Base-by-base conservation (phyloP, 2,797 vertebrate genomes). In the Gobio occitaniae region DNA sequence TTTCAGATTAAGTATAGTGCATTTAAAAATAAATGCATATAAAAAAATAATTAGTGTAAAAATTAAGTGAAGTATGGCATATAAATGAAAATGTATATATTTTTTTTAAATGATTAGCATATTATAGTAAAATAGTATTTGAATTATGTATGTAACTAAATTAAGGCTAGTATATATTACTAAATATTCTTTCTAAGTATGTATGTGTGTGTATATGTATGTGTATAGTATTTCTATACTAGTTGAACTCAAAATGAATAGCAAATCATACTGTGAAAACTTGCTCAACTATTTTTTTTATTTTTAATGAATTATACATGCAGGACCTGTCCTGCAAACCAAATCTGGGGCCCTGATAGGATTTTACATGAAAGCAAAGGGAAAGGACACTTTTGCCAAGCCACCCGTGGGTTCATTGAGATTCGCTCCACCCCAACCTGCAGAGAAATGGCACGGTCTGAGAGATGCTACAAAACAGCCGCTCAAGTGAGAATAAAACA, bases 401-500 rank as follows among this genome's bases (percentile, higher is more conserved):
- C 92, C 97, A 4, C 97, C 96, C 0, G 75, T 97, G 66, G 97
- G 96, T 50, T 84, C 93, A 6, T 91, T 96, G 80, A 94, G 96
- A 77, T 93, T 97, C 87, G 90, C 94, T 0, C 83, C 93, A 1
- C 96, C 96, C 1, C 91, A 94, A 87, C 93, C 94, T 3, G 89
- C 93, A 1, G 89, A 94, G 65, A 91, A 95, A 66, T 98, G 97
- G 97, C 87, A 90, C 10, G 95, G 86, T 77, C 81, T 95, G 75
- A 92, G 93, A 91, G 92, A 97, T 3, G 94, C 95, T 79, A 96
- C 95, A 0, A 92, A 80, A 13, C 94, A 97, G 78, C 96, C 97
- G 0, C 90, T 93, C 0, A 94, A 96, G 96, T 97, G 93, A 94
- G 95, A 74, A n/a, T 1, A 66, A 66, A 2, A 25, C 50, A 2